These are phyloP conservation scores for Cynocephalus volans DNA, from an alignment of 2,113 vertebrate genomes.

Conservation along the genomic window DNA sequence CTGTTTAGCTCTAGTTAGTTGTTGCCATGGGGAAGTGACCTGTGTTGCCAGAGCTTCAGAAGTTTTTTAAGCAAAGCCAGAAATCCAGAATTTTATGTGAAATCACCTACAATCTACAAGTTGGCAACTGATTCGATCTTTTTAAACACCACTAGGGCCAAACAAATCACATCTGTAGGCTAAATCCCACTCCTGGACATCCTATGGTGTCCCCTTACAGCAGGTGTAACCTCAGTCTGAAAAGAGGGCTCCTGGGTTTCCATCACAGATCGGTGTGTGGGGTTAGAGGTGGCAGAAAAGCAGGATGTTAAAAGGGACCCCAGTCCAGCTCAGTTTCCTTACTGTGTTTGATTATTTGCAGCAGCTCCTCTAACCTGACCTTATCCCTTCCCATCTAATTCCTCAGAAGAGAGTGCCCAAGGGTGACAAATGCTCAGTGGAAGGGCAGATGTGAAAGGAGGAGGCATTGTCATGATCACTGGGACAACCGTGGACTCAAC, in stretches of 20 bases:
- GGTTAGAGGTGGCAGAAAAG: too few species aligned
- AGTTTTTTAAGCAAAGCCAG: constrained; percentile 69
- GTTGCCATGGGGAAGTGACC: not conserved
- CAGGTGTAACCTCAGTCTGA: fast-evolving
- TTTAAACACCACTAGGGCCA: constrained; percentile 26
- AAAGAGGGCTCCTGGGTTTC: not conserved
- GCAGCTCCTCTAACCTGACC: not conserved
- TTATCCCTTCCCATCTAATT: not conserved
- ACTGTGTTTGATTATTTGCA: not conserved
- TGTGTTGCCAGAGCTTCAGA: not conserved
- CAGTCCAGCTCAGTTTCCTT: not conserved
- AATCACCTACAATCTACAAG: constrained; percentile 65
- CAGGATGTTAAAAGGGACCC: not conserved
- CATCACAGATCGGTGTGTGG: too few species aligned
- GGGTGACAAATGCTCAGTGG: not conserved
- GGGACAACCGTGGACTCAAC: not conserved
- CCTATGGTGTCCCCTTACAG: not conserved
- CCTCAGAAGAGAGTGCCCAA: fast-evolving
- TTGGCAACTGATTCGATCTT: constrained; percentile 44
- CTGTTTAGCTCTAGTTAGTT: not conserved
- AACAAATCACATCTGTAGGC: constrained; percentile 63
- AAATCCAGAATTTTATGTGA: constrained; percentile 68
- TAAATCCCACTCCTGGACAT: not conserved
- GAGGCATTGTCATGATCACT: not conserved
- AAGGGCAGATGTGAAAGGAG: not conserved